Conservation (phyloP, 2,113 vertebrate species). For the Pachycephala philippinensis region DNA sequence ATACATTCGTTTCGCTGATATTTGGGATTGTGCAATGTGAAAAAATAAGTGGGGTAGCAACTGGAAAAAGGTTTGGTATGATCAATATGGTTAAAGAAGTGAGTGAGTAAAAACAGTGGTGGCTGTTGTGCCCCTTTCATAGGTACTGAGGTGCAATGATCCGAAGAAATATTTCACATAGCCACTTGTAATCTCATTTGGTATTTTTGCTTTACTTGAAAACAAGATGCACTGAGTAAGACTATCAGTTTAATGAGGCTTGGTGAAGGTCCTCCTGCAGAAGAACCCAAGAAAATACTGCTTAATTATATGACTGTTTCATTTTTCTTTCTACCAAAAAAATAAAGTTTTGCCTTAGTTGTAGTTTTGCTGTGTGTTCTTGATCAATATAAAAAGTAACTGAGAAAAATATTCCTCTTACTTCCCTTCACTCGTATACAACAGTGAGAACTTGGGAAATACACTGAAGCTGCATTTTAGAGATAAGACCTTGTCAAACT, state of each 20-base stretch:
- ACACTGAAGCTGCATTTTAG: background rate
- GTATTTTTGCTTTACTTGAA: constrained; percentile 26
- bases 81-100: background rate
- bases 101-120: background rate
- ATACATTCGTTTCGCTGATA: background rate
- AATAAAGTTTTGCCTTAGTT: constrained; percentile 70
- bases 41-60: background rate
- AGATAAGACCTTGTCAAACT: background rate
- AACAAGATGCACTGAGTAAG: background rate
- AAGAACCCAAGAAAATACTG: background rate
- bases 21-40: background rate
- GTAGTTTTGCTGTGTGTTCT: constrained; percentile 3
- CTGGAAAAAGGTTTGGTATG: background rate
- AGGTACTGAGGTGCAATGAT: background rate
- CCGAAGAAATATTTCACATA: background rate
- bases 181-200: background rate
- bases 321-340: constrained; percentile 66
- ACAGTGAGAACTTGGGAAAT: background rate
- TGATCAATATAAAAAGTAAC: background rate
- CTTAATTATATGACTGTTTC: constrained; percentile 49
- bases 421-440: background rate
- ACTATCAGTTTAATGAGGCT: background rate
- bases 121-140: background rate
- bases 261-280: background rate
- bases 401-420: background rate